Evolutionary conservation across 2,888 invertebrate genomes (phyloP), one percentile per base, ranked within the genome.

Genomic region (Drosophila helvetica): DNA sequence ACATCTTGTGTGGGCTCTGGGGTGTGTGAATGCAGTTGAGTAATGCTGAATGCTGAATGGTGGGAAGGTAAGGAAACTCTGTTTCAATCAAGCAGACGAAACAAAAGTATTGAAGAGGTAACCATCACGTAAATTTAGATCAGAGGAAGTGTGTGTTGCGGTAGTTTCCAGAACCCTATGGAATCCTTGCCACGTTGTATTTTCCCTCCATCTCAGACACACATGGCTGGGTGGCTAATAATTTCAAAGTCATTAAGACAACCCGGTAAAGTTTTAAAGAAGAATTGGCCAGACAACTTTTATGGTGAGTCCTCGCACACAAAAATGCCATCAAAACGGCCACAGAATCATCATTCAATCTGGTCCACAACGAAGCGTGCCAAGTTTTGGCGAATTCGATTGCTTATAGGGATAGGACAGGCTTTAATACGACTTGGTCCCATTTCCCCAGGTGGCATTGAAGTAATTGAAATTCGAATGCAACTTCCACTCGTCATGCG

Each of bases 191-290:
- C 57, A 58, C 64, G 72, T 64, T 58, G 50, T 47, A 30, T 8
- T 30, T 30, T 30, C 33, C 51, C 25, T 12, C 4, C 9, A 12
- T 33, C 5, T 33, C 1, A 12, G 68, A 47, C 59, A 68, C 59
- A 68, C 69, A 69, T 69, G 69, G 33, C 53, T 33, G 33, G 33
- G 3, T 12, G 33, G 12, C 33, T 22, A 22, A 22, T 5, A 3
- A 33, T 33, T 81, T 81, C 74, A 77, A 86, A 86, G 87, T 81
- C 82, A 86, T 86, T 83, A 86, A 79, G 82, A 81, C 56, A 64
- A 62, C 56, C 25, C 56, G 73, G 65, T 58, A 52, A 72, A 57
- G 65, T 66, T 74, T 55, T 59, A 25, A 33, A 33, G 33, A 33
- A 33, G 33, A 43, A 67, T 62, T 62, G 61, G 61, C 61, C 46